Conservation (phyloP, 2,113 vertebrate species). For the Pseudorhombus dupliciocellatus region DNA sequence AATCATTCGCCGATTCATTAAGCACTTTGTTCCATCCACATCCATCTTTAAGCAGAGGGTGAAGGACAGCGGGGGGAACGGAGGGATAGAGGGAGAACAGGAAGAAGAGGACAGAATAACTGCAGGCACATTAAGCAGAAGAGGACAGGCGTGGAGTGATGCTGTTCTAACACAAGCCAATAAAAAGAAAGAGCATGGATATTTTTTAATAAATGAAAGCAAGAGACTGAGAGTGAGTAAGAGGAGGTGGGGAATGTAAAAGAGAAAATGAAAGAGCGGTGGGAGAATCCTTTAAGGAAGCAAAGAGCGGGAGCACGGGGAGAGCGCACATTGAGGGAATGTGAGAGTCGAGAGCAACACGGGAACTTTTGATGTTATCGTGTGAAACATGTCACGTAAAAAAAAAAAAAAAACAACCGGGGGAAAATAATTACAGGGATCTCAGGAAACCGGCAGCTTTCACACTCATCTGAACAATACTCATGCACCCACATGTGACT, state of each 20-base stretch:
- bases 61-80: slow-evolving; percentile 47
- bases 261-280: slow-evolving; percentile 38
- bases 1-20: slow-evolving; percentile 72
- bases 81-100: neutral
- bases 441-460: slow-evolving; percentile 39
- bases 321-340: slow-evolving; percentile 18
- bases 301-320: slow-evolving; percentile 15
- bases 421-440: slow-evolving; percentile 41
- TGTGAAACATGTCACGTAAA: slow-evolving; percentile 51
- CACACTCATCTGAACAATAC: slow-evolving; percentile 42
- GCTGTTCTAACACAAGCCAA: slow-evolving; percentile 27
- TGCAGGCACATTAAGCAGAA: slow-evolving; percentile 17
- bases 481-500: slow-evolving; percentile 40
- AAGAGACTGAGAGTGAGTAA: slow-evolving; percentile 19
- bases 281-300: slow-evolving; percentile 29
- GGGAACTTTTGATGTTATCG: slow-evolving; percentile 47
- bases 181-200: slow-evolving; percentile 17
- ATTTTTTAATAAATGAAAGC: slow-evolving; percentile 24
- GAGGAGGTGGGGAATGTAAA: slow-evolving; percentile 26
- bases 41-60: slow-evolving; percentile 65
- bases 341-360: slow-evolving; percentile 19
- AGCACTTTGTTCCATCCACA: slow-evolving; percentile 60
- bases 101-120: slow-evolving; percentile 26
- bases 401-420: slow-evolving; percentile 5
- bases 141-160: slow-evolving; percentile 12